Evolutionary conservation across 2,888 invertebrate genomes (phyloP).

Genomic region (Diaperis boleti): DNA sequence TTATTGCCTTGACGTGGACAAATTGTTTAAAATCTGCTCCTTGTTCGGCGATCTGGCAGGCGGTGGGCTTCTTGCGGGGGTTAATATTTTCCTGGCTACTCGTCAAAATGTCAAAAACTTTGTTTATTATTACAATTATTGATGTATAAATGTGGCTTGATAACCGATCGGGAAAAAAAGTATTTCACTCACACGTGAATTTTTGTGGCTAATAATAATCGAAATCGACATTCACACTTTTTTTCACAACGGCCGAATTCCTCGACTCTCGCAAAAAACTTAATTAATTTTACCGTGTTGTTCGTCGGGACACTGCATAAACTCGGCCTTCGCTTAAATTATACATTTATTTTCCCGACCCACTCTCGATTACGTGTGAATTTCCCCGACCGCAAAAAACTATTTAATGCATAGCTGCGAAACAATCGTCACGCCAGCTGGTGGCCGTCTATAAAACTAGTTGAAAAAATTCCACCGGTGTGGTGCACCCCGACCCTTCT

Average conservation of each 20-base stretch:
- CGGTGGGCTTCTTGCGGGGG: no score
- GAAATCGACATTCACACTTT: no score
- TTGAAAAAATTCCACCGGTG: conserved; percentile 18
- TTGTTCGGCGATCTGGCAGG: no score
- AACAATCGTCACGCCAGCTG: conserved; percentile 40
- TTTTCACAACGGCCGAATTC: conserved; percentile 2
- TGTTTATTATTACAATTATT: no score
- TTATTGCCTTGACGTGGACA: conserved; percentile 32
- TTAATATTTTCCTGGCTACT: no score
- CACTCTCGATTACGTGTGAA: conserved; percentile 18
- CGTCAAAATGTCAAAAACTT: no score
- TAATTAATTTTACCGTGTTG: conserved; percentile 46
- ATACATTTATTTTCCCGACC: conserved; percentile 15
- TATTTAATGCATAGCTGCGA: conserved; percentile 19
- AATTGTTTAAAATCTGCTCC: conserved; percentile 25
- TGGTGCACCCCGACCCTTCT: conserved; percentile 23
- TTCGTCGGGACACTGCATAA: conserved; percentile 32
- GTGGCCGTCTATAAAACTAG: conserved; percentile 33
- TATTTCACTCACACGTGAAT: no score
- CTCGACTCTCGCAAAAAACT: conserved; percentile 31
- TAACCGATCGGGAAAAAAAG: no score
- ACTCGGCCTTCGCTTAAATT: background rate
- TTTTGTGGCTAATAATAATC: no score
- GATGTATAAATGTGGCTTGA: no score
- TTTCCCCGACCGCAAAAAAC: conserved; percentile 3